Evolutionary conservation across 92 coral and sea anemone species (phyloP).

Genomic region (Parazoanthus atlanticus): DNA sequence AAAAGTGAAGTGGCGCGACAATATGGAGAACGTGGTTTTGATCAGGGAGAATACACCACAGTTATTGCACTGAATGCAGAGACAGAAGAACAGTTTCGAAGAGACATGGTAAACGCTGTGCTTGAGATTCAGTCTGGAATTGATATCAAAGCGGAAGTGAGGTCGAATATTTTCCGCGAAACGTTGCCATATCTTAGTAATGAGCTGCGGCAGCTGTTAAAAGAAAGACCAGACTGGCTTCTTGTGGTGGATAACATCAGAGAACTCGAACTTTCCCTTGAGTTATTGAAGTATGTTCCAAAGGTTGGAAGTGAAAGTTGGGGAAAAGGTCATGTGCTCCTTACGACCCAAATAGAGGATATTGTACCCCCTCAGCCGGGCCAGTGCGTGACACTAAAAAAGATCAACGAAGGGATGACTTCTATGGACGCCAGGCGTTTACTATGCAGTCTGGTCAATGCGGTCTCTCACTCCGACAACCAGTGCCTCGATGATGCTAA

Average conservation of each 20-base stretch:
- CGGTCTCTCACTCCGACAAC: too few relatives aligned
- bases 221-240: constrained; percentile 30
- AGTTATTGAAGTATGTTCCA: not conserved
- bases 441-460: too few relatives aligned
- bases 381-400: not conserved
- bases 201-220: not conserved
- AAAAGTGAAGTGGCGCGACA: constrained; percentile 31
- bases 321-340: not conserved
- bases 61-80: constrained; percentile 17
- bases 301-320: not conserved
- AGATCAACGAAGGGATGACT: not conserved
- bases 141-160: not conserved
- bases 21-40: constrained; percentile 6
- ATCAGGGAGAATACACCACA: constrained; percentile 1
- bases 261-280: not conserved
- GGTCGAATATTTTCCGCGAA: not conserved
- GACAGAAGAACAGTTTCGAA: constrained; percentile 6
- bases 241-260: constrained; percentile 31
- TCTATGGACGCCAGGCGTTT: too few relatives aligned
- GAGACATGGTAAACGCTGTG: constrained; percentile 15
- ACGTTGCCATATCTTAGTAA: not conserved
- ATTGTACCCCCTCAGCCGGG: not conserved
- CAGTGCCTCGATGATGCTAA: not conserved
- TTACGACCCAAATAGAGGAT: constrained; percentile 4
- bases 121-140: not conserved